Conservation (phyloP, 2,888 invertebrate genomes). For the Tetranychus piercei region DNA sequence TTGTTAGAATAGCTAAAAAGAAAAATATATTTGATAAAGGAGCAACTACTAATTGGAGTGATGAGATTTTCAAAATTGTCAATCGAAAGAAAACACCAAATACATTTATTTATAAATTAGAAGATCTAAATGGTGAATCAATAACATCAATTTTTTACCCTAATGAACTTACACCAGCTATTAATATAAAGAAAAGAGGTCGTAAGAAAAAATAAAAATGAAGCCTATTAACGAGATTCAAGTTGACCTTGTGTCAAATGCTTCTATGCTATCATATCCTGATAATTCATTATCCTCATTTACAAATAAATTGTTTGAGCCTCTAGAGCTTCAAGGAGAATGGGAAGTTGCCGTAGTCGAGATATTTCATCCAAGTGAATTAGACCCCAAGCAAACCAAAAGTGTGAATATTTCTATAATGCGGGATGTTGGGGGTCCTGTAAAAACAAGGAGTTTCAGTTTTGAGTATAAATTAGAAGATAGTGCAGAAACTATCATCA, state of each 20-base stretch:
- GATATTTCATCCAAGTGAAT: background rate
- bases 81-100: background rate
- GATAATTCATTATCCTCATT: background rate
- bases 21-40: background rate
- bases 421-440: background rate
- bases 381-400: background rate
- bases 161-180: background rate
- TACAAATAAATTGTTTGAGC: background rate
- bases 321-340: background rate
- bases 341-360: background rate
- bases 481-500: too few species aligned
- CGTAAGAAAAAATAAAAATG: background rate
- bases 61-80: background rate
- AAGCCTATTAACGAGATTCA: background rate
- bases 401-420: background rate
- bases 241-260: constrained; percentile 6
- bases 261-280: background rate
- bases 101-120: background rate
- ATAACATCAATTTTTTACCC: constrained; percentile 4
- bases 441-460: background rate
- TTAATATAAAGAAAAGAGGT: too few species aligned
- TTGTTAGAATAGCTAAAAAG: background rate
- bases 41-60: background rate
- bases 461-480: background rate
- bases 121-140: background rate